Evolutionary conservation across 2,888 invertebrate genomes (phyloP).

Genomic region (Caenorhabditis sp.): DNA sequence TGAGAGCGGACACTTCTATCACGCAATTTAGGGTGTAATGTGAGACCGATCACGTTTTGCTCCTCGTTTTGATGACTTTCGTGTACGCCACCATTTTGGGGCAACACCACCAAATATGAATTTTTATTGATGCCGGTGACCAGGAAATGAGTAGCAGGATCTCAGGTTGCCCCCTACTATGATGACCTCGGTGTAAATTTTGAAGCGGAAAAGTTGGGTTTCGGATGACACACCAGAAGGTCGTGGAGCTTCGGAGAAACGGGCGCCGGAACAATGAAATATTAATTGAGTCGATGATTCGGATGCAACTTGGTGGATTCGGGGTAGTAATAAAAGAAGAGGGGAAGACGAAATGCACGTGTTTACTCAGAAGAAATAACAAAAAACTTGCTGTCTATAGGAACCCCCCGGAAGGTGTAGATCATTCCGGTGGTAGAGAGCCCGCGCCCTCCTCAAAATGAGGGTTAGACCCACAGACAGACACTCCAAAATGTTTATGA

Average conservation of each 20-base stretch:
- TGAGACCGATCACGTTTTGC: constrained; percentile 46
- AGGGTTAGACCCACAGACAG: constrained; percentile 14
- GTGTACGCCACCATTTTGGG: background rate
- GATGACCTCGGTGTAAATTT: constrained; percentile 38
- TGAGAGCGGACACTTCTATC: constrained; percentile 12
- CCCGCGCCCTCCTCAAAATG: constrained; percentile 22
- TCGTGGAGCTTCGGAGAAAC: constrained; percentile 1
- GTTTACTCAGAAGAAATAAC: constrained; percentile 43
- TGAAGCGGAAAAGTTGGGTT: constrained; percentile 44
- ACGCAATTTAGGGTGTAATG: constrained; percentile 54
- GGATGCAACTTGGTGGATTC: background rate
- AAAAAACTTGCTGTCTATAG: constrained; percentile 22
- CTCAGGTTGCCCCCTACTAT: constrained; percentile 53
- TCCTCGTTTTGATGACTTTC: constrained; percentile 11
- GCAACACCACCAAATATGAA: constrained; percentile 4
- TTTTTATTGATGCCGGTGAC: constrained; percentile 27
- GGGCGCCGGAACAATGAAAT: constrained; percentile 8
- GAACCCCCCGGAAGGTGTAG: constrained; percentile 44
- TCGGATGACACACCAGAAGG: constrained; percentile 31
- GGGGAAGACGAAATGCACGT: constrained; percentile 3
- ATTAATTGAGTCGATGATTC: constrained; percentile 25
- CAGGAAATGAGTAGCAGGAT: constrained; percentile 34
- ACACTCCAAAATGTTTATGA: constrained; percentile 36
- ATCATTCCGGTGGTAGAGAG: constrained; percentile 19
- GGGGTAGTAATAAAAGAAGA: constrained; percentile 13